A percentile compares a stretch with the other conserved stretches of the same genome.
Evolutionary conservation across 1,140 invertebrate genomes (phyloP).

Genomic region (Bombus picipes): DNA sequence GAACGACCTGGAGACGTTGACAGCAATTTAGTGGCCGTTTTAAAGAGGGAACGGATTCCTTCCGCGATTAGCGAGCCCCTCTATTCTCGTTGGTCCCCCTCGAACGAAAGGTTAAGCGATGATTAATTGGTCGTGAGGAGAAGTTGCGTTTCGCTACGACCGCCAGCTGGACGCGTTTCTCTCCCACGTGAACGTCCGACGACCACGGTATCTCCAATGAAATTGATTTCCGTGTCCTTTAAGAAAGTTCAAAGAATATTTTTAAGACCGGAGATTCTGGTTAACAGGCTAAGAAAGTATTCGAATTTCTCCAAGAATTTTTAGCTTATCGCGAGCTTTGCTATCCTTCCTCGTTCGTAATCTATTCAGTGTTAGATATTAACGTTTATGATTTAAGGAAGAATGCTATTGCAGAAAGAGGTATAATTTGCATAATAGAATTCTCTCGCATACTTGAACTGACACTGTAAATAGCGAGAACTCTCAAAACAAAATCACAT

Average conservation of each 20-base stretch:
- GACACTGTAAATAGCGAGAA: too few relatives aligned
- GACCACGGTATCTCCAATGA: background rate
- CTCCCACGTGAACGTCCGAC: background rate
- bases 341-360: too few relatives aligned
- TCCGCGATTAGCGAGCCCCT: background rate
- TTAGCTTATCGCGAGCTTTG: background rate
- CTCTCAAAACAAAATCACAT: too few relatives aligned
- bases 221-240: background rate
- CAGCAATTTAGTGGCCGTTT: slow-evolving; percentile 16
- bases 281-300: background rate
- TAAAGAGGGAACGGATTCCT: slow-evolving; percentile 10
- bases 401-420: background rate
- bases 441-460: too few relatives aligned
- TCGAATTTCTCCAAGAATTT: background rate
- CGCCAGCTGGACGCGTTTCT: slow-evolving; percentile 5
- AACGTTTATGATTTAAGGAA: background rate
- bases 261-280: background rate
- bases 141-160: background rate
- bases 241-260: background rate
- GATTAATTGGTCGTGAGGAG: slow-evolving; percentile 18
- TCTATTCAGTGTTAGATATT: background rate
- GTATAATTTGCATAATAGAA: too few relatives aligned
- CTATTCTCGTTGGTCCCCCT: background rate
- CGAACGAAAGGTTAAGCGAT: slow-evolving; percentile 13
- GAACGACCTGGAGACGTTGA: background rate